Conservation (phyloP, 2,888 invertebrate species). For the Hipparchia semele region DNA sequence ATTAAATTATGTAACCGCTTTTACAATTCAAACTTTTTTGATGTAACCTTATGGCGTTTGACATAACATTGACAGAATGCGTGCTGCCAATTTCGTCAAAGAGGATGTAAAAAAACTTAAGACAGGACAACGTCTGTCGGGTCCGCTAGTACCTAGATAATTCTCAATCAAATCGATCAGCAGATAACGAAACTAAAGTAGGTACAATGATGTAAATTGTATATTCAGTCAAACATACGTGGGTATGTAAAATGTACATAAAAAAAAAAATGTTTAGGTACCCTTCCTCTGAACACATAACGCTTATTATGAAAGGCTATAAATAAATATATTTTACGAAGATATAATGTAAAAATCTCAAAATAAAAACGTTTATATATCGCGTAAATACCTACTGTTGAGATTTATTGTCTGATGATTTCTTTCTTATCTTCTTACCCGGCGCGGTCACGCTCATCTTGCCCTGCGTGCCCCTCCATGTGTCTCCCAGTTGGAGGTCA, state of each 20-base stretch:
- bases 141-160: neutral
- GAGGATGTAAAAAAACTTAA: too few relatives aligned
- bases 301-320: neutral
- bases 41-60: too few relatives aligned
- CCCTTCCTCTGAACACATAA: neutral
- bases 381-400: slow-evolving; percentile 83
- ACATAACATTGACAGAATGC: too few relatives aligned
- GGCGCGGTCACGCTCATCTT: slow-evolving; percentile 91
- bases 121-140: too few relatives aligned
- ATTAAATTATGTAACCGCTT: too few relatives aligned
- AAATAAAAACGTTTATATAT: slow-evolving; percentile 54
- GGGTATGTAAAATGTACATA: too few relatives aligned
- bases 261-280: neutral
- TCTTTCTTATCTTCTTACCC: slow-evolving; percentile 87
- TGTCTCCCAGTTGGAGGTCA: slow-evolving; percentile 89
- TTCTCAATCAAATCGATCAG: neutral
- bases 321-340: slow-evolving; percentile 23
- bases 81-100: too few relatives aligned
- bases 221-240: too few relatives aligned
- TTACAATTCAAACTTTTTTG: too few relatives aligned
- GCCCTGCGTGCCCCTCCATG: slow-evolving; percentile 91
- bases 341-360: slow-evolving; percentile 39
- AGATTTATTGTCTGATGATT: slow-evolving; percentile 86
- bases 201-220: neutral
- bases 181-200: neutral